A percentile compares a stretch with the other conserved stretches of the same genome.
Conservation (phyloP, 2,888 invertebrate genomes). For the Thelaira solivaga region DNA sequence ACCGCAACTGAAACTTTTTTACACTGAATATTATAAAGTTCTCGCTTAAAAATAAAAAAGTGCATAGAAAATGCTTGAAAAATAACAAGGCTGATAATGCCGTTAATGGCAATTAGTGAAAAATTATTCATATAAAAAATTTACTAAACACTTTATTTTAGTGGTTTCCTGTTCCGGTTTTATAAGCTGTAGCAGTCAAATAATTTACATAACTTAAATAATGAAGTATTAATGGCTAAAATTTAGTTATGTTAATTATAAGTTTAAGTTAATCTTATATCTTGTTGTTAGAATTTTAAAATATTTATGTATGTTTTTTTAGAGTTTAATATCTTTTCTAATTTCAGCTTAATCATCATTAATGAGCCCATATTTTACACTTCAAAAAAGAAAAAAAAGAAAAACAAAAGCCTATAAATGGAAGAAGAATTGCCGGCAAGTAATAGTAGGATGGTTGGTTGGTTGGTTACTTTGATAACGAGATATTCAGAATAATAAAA, state of each 20-base stretch:
- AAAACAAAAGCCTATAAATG: too few relatives aligned
- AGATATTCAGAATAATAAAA: slow-evolving; percentile 15
- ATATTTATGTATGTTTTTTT: slow-evolving; percentile 12
- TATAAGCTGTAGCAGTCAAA: slow-evolving; percentile 5
- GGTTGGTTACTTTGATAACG: not conserved
- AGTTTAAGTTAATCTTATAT: slow-evolving; percentile 3
- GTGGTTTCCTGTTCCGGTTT: not conserved
- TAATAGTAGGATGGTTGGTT: not conserved
- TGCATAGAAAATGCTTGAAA: not conserved
- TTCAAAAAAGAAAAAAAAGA: too few relatives aligned
- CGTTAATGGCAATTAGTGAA: slow-evolving; percentile 47
- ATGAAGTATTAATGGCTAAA: slow-evolving; percentile 59
- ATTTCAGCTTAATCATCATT: slow-evolving; percentile 26
- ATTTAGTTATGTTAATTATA: slow-evolving; percentile 54
- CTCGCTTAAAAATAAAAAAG: too few relatives aligned
- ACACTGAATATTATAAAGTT: too few relatives aligned
- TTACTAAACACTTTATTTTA: slow-evolving; percentile 25
- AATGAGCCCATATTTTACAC: not conserved
- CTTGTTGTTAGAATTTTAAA: not conserved
- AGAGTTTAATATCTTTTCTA: not conserved
- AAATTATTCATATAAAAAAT: not conserved
- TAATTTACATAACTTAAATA: slow-evolving; percentile 61
- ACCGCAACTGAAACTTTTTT: too few relatives aligned
- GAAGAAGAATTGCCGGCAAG: too few relatives aligned
- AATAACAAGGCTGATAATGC: not conserved